A percentile compares a stretch with the other conserved stretches of the same genome.
These are phyloP conservation scores for Gasteruption jaculator DNA, from an alignment of 2,888 invertebrate genomes.

Conservation along the genomic window DNA sequence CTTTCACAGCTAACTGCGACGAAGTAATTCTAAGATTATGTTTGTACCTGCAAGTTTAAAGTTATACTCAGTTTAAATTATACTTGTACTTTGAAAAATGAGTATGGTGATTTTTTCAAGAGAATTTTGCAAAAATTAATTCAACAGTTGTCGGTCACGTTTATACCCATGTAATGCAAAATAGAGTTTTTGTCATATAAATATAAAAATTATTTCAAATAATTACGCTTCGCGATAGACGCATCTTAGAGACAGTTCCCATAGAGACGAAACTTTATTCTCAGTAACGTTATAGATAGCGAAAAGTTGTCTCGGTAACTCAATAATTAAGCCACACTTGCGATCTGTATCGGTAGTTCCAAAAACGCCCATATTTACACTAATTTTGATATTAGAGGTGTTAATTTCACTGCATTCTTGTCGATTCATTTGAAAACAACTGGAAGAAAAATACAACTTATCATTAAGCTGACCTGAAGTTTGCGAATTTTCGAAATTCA, in stretches of 20 bases:
- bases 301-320: conserved; percentile 41
- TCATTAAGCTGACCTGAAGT: not conserved
- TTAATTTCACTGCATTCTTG: conserved; percentile 17
- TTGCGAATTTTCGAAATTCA: not conserved
- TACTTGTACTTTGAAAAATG: conserved; percentile 1
- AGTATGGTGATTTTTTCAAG: not conserved
- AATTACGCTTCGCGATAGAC: conserved; percentile 37
- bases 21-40: conserved; percentile 30
- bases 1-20: conserved; percentile 24
- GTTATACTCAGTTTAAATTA: conserved; percentile 9
- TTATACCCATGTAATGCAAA: not conserved
- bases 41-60: conserved; percentile 29
- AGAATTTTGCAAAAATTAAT: not conserved
- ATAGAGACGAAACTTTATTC: conserved; percentile 33
- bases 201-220: not conserved
- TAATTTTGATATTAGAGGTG: conserved; percentile 33
- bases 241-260: conserved; percentile 41
- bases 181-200: conserved; percentile 3
- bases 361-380: conserved; percentile 22
- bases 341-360: conserved; percentile 15
- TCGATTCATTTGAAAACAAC: conserved; percentile 27
- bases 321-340: conserved; percentile 26
- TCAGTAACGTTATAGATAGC: conserved; percentile 29
- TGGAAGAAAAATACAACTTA: conserved; percentile 22
- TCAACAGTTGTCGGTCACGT: not conserved